Conservation (phyloP, 2,113 vertebrate genomes). For the Indicator indicator region DNA sequence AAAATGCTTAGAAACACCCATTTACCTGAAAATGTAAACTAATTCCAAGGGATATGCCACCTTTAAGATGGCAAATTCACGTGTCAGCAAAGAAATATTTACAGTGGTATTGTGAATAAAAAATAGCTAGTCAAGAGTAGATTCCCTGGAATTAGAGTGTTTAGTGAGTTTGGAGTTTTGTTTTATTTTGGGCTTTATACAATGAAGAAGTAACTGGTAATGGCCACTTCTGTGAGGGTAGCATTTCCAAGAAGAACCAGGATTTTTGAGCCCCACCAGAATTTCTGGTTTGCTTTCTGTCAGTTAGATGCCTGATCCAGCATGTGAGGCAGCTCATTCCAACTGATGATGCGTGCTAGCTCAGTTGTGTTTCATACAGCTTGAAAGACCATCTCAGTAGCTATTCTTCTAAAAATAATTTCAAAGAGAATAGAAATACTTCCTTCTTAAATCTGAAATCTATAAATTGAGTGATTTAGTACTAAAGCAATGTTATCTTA, state of each 20-base stretch:
- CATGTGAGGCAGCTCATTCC: not conserved
- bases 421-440: not conserved
- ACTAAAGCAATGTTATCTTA: not conserved
- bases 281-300: not conserved
- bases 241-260: not conserved
- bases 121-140: not conserved
- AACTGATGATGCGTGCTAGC: not conserved
- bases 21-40: not conserved
- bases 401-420: not conserved
- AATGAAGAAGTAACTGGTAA: not conserved
- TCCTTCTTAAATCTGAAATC: not conserved
- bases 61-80: not conserved
- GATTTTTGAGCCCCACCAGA: not conserved
- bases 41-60: not conserved
- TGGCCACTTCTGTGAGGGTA: not conserved
- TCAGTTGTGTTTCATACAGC: not conserved
- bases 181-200: not conserved
- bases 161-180: not conserved
- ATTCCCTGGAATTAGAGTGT: not conserved
- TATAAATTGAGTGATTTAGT: not conserved
- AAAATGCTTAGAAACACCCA: not conserved
- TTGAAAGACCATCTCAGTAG: not conserved
- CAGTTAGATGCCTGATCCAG: not conserved
- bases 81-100: not conserved
- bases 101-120: not conserved